Base-by-base conservation (phyloP, 2,113 vertebrate genomes). In the Poeciliopsis prolifica region DNA sequence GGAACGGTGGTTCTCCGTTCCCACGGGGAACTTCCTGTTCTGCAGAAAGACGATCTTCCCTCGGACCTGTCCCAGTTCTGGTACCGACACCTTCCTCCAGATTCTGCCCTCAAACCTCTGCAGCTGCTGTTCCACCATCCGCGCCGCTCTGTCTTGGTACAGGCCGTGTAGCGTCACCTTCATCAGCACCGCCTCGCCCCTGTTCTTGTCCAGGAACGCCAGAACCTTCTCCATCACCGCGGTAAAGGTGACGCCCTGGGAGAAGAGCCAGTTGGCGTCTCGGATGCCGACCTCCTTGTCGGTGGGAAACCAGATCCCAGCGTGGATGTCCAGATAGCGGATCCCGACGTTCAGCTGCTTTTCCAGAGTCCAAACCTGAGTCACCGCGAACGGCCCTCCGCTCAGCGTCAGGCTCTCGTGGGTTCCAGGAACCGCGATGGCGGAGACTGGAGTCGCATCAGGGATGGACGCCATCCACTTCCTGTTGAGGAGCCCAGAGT, bases 351-450 rank as follows among this genome's bases (percentile, higher is more conserved):
- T 71, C 17, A 94, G 88, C 51, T 94, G 93, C n/a, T 80, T 13
- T 3, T 74, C 64, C 54, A 94, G 51, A 8, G 71, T 78, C 92
- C 91, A 94, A 24, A 81, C 82, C 63, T 93, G 92, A 83, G 77
- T 70, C 4, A 1, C 15, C 9, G 0, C 12, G 2, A 84, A 35
- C 2, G 54, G 42, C 66, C 75, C 78, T 24, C 80, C 86, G 0
- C 84, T 2, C 31, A 75, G 29, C 9, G 82, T 74, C 31, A 89
- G 31, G 76, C 92, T 93, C 17, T 89, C 77, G 0, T 93, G 89
- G 31, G 93, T 89, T 66, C 92, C 92, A 13, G 92, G 93, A 30
- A 94, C 92, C 14, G 92, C 48, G 44, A 93, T 68, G 48, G 86
- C 79, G 3, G 91, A 93, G 5, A 93, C 2, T 0, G 14, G 70